These are phyloP conservation scores for Borostomias antarcticus DNA, from an alignment of 2,797 vertebrate genomes.

Conservation along the genomic window DNA sequence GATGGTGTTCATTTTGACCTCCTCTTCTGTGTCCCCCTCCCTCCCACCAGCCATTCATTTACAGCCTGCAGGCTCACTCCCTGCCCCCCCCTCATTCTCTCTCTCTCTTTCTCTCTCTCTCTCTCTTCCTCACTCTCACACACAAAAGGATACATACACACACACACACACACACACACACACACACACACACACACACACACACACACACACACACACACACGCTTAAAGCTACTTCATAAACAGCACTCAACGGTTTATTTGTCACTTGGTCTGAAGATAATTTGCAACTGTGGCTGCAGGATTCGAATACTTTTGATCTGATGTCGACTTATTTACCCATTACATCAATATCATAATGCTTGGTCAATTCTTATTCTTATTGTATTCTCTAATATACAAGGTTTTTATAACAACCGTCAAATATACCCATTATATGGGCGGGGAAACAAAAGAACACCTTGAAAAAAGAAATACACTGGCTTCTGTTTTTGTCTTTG, in stretches of 20 bases:
- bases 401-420: too few relatives aligned
- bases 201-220: not conserved
- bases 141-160: not conserved
- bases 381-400: too few relatives aligned
- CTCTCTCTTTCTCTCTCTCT: constrained; percentile 13
- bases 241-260: constrained; percentile 28
- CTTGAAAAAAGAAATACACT: too few relatives aligned
- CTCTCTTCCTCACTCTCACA: constrained; percentile 27
- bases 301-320: not conserved
- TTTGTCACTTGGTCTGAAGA: constrained; percentile 35
- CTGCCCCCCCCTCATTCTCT: constrained; percentile 18
- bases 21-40: constrained; percentile 53
- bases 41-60: constrained; percentile 59
- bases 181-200: constrained; percentile 8
- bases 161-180: constrained; percentile 7
- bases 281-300: constrained; percentile 24
- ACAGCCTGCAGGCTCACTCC: constrained; percentile 68
- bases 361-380: too few relatives aligned
- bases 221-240: constrained; percentile 17
- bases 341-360: too few relatives aligned
- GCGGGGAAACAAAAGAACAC: too few relatives aligned
- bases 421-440: too few relatives aligned
- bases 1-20: constrained; percentile 81
- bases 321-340: not conserved
- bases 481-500: too few relatives aligned